Evolutionary conservation across 1,140 invertebrate species (phyloP).

Genomic region (Chironomus striatipennis): DNA sequence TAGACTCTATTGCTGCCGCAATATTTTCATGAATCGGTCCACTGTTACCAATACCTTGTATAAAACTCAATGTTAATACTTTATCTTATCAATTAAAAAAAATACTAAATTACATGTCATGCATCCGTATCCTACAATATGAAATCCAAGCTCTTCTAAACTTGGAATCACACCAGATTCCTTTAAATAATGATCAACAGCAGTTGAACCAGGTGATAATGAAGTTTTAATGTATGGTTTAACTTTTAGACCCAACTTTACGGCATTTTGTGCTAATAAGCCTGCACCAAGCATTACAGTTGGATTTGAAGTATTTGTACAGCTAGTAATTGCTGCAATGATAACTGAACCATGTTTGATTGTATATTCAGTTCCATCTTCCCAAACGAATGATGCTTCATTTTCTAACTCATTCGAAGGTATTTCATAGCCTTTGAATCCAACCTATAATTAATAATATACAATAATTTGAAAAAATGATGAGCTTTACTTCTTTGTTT

Average conservation of each 20-base stretch:
- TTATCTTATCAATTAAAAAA: background rate
- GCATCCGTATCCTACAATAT: conserved; percentile 53
- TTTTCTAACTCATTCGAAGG: conserved; percentile 53
- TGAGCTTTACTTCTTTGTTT: too few relatives aligned
- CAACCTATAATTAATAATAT: conserved; percentile 52
- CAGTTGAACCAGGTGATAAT: conserved; percentile 91
- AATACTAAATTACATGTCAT: background rate
- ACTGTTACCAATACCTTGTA: conserved; percentile 98
- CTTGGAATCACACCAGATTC: conserved; percentile 77
- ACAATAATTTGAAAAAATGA: conserved; percentile 29
- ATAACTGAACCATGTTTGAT: conserved; percentile 89
- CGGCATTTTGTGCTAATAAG: conserved; percentile 88
- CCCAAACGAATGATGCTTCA: conserved; percentile 66
- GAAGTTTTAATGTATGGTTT: conserved; percentile 94
- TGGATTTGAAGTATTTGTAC: conserved; percentile 97
- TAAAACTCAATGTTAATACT: conserved; percentile 87
- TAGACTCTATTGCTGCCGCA: conserved; percentile 88
- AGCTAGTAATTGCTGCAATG: conserved; percentile 95
- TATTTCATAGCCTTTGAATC: conserved; percentile 93
- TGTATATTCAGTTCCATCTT: conserved; percentile 75
- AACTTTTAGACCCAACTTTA: conserved; percentile 80
- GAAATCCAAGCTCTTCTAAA: conserved; percentile 82
- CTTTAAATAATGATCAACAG: conserved; percentile 92
- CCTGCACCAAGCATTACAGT: conserved; percentile 95
- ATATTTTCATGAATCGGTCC: conserved; percentile 89